Conservation (phyloP, 2,888 invertebrate species). For the Embidobia sp. region DNA sequence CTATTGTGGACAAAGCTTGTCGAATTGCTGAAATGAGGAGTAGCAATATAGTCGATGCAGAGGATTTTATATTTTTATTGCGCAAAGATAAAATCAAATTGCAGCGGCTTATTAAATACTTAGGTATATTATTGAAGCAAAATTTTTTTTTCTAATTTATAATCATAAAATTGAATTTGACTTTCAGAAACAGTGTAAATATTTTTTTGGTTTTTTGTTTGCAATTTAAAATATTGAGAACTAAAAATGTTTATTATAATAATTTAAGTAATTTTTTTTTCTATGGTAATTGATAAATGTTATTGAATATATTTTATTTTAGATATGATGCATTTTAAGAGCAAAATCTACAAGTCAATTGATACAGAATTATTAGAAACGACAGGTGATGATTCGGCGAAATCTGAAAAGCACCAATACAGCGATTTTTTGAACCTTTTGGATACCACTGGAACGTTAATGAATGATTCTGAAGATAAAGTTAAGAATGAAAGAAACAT, state of each 20-base stretch:
- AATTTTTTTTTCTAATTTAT: too few relatives aligned
- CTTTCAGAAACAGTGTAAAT: too few relatives aligned
- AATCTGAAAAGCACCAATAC: constrained; percentile 67
- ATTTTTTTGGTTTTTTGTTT: too few relatives aligned
- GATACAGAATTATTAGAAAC: constrained; percentile 81
- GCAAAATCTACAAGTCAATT: constrained; percentile 82
- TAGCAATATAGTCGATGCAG: constrained; percentile 82
- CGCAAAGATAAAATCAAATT: constrained; percentile 90
- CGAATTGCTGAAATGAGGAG: constrained; percentile 86
- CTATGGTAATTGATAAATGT: too few relatives aligned
- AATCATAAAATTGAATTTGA: too few relatives aligned
- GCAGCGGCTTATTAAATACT: constrained; percentile 88
- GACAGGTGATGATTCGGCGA: constrained; percentile 77
- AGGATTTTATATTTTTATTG: constrained; percentile 92
- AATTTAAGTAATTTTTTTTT: too few relatives aligned
- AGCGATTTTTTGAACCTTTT: constrained; percentile 75
- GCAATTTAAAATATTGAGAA: too few relatives aligned
- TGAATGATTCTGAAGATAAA: constrained; percentile 82
- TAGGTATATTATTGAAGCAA: constrained; percentile 81
- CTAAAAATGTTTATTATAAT: too few relatives aligned
- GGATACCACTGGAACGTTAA: constrained; percentile 79
- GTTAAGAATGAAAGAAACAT: constrained; percentile 84
- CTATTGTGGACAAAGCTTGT: constrained; percentile 89
- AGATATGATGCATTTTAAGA: constrained; percentile 79
- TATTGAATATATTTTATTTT: background rate